Conservation (phyloP, 2,888 invertebrate genomes). For the Amphipyra tragopoginis region DNA sequence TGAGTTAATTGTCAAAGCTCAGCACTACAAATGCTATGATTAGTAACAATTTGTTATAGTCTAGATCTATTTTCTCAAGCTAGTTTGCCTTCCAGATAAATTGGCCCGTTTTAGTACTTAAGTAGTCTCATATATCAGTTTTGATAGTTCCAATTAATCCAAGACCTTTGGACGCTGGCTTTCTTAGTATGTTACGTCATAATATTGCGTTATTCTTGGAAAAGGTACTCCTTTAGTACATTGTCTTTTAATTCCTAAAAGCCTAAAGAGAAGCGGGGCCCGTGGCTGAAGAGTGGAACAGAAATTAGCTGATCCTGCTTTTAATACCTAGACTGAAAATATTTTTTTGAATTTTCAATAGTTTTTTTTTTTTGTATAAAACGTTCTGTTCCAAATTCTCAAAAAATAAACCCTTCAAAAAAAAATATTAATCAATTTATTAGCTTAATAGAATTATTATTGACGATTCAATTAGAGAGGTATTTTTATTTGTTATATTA, state of each 20-base stretch:
- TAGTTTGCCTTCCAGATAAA: slow-evolving; percentile 23
- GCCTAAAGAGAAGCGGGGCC: no score
- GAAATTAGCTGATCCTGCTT: no score
- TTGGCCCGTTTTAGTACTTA: slow-evolving; percentile 9
- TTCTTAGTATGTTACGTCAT: background rate
- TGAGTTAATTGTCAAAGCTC: background rate
- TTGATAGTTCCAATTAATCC: slow-evolving; percentile 2
- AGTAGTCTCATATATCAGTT: slow-evolving; percentile 13
- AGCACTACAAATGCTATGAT: slow-evolving; percentile 12
- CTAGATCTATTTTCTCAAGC: slow-evolving; percentile 14
- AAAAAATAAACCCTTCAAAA: no score
- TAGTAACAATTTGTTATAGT: slow-evolving; percentile 26
- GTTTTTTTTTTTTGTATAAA: no score
- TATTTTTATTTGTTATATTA: slow-evolving; percentile 11
- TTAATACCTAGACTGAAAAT: no score
- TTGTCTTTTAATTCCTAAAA: background rate
- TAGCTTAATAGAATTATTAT: slow-evolving; percentile 13
- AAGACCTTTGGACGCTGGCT: background rate
- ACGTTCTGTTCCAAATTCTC: no score
- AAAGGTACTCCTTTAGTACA: no score
- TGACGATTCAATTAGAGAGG: background rate
- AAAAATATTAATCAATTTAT: slow-evolving; percentile 1
- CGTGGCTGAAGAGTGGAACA: no score
- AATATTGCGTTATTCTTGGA: background rate
- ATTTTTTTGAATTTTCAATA: no score